A percentile compares a stretch with the other conserved stretches of the same genome.
Evolutionary conservation across 2,113 vertebrate genomes (phyloP).

Genomic region (Alosa alosa): DNA sequence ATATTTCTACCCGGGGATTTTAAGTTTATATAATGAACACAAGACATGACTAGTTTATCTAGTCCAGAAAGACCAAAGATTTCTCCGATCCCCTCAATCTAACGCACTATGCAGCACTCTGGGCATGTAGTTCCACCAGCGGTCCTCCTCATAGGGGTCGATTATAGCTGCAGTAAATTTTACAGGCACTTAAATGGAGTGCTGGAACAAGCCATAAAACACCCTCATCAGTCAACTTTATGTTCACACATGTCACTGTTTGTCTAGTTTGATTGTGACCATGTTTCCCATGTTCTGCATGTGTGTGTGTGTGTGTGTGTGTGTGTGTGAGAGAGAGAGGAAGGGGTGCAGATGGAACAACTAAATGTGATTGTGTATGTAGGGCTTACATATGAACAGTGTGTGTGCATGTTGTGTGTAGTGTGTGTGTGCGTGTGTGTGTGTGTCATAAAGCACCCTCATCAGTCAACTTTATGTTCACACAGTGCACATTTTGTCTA

Average conservation of each 20-base stretch:
- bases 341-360: not conserved
- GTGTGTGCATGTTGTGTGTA: not conserved
- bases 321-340: not conserved
- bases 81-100: not conserved
- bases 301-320: not conserved
- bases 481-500: slow-evolving; percentile 29
- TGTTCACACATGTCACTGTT: slow-evolving; percentile 31
- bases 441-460: slow-evolving; percentile 64
- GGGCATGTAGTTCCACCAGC: not conserved
- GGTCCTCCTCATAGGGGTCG: slow-evolving; percentile 61
- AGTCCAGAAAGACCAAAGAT: not conserved
- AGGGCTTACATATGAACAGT: not conserved
- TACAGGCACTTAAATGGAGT: slow-evolving; percentile 72
- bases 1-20: not conserved
- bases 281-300: not conserved
- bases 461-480: slow-evolving; percentile 66
- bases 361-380: not conserved
- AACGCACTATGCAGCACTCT: not conserved
- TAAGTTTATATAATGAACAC: not conserved
- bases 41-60: not conserved
- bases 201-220: slow-evolving; percentile 67
- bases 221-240: slow-evolving; percentile 68
- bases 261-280: slow-evolving; percentile 23
- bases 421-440: not conserved
- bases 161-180: slow-evolving; percentile 70